Evolutionary conservation across 2,797 vertebrate genomes (phyloP).

Genomic region (Limnodromus scolopaceus): DNA sequence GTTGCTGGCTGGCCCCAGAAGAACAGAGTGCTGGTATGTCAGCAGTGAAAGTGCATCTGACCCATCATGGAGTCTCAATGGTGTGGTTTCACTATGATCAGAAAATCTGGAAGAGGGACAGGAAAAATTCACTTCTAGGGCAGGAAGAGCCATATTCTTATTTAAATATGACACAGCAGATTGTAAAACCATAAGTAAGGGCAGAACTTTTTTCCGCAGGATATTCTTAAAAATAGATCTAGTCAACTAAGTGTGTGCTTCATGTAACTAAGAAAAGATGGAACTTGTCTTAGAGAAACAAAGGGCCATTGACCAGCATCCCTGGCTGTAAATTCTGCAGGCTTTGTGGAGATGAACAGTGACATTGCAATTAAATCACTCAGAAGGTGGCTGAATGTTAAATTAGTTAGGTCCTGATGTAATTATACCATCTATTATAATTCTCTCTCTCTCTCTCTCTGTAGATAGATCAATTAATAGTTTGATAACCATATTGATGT

Average conservation of each 20-base stretch:
- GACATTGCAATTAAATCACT: not conserved
- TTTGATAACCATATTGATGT: not conserved
- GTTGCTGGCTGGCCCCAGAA: not conserved
- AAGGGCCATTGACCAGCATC: not conserved
- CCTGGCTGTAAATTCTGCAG: not conserved
- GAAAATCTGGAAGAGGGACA: not conserved
- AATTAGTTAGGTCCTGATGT: not conserved
- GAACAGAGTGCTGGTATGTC: not conserved
- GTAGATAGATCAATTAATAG: not conserved
- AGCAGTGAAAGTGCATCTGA: not conserved
- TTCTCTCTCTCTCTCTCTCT: not conserved
- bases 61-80: rapidly evolving
- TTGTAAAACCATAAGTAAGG: not conserved
- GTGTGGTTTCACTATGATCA: not conserved
- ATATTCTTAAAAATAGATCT: not conserved
- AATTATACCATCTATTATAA: not conserved
- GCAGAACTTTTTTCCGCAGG: not conserved
- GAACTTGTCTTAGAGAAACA: not conserved
- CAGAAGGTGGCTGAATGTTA: not conserved
- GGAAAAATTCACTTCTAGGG: not conserved
- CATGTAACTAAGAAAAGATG: not conserved
- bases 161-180: not conserved
- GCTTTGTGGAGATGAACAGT: not conserved
- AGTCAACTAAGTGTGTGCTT: not conserved
- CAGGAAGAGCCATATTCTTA: not conserved